Conservation (phyloP, 2,888 invertebrate genomes). For the Dendrolimus houi region DNA sequence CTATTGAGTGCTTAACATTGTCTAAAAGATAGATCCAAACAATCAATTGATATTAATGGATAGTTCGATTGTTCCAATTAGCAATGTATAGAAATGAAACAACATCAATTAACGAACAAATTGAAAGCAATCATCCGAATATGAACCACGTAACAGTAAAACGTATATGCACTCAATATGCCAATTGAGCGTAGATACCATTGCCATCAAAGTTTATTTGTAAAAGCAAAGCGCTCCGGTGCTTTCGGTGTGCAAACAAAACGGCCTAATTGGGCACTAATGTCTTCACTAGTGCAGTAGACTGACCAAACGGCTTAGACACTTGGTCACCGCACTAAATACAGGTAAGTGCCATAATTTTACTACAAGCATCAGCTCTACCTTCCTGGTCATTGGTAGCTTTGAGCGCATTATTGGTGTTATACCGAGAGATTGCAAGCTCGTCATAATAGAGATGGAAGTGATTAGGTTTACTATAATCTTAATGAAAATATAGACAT, state of each 20-base stretch:
- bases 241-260: constrained; percentile 27
- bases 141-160: not conserved
- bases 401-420: not conserved
- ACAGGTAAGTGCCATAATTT: not conserved
- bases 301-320: constrained; percentile 5
- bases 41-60: not conserved
- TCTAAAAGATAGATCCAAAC: not conserved
- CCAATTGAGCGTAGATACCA: not conserved
- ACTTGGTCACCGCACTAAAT: constrained; percentile 3
- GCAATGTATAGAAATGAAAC: not conserved
- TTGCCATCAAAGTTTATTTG: constrained; percentile 11
- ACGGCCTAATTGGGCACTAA: constrained; percentile 35
- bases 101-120: not conserved
- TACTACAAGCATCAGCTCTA: not conserved
- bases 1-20: not conserved
- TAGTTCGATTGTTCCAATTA: constrained; percentile 1
- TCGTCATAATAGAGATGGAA: not conserved
- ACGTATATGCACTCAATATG: not conserved
- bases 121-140: constrained; percentile 6
- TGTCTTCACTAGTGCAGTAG: constrained; percentile 19
- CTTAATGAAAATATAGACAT: not conserved
- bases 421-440: not conserved
- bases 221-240: constrained; percentile 15
- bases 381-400: not conserved
- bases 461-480: not conserved